Evolutionary conservation across 1,140 invertebrate species (phyloP), one percentile per base, ranked within the genome.

Genomic region (Stratiolaelaps scimitus): DNA sequence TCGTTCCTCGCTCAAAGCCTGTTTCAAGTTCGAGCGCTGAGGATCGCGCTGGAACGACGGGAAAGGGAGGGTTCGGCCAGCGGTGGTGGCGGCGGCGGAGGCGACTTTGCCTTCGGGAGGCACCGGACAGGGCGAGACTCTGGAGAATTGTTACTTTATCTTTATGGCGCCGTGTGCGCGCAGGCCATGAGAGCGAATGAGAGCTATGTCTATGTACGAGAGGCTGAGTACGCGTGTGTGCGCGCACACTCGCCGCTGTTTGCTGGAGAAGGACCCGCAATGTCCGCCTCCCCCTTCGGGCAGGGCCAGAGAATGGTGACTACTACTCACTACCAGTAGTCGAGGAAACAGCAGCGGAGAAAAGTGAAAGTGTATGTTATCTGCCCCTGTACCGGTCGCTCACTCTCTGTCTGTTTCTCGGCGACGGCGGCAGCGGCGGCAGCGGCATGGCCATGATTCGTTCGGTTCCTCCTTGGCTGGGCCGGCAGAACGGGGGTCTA

Each of bases 71-170:
- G 5, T 40, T 40, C 34, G 34, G 34, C 4, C 10, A 40, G 34
- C 34, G 10, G 34, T 10, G 34, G 5, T 40, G 34, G 34, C 34
- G 10, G 34, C 34, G 10, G 34, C 34, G 34, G n/a, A n/a, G n/a
- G 34, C 34, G 15, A 15, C 17, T 48, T 48, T 48, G 7, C 20
- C 19, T 34, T 29, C 13, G 53, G 34, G 53, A 17, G 15, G 10
- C 15, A 60, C 26, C 15, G 53, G 15, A 13, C 26, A 60, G 53
- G 47, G 28, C 19, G 26, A 26, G 53, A 26, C 53, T 60, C 53
- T 29, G 53, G 53, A 20, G 53, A 60, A 60, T 34, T 60, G 53
- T 60, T 60, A 60, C 53, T 60, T 60, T 60, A 60, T 60, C 53
- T 60, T 60, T 60, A 60, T 60, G 53, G 53, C 53, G 13, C 53